Percentiles rank a stretch among this genome's conserved stretches.
Evolutionary conservation across 2,888 invertebrate genomes (phyloP).

Genomic region (Drosophila hawaiiensis): DNA sequence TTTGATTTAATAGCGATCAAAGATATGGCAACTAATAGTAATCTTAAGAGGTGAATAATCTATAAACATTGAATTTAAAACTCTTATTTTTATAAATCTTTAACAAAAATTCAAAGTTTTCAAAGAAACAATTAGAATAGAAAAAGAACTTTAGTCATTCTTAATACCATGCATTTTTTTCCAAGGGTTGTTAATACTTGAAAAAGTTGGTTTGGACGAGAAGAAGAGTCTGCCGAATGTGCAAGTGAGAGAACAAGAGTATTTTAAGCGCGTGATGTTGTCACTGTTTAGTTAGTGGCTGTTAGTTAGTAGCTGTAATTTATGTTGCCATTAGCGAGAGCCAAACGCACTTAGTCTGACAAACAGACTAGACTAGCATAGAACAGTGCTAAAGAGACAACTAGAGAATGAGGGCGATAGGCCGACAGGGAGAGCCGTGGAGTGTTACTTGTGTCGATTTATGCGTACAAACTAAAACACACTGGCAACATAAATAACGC

Average conservation of each 20-base stretch:
- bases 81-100: too few relatives aligned
- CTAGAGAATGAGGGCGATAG: background rate
- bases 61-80: too few relatives aligned
- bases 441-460: slow-evolving; percentile 44
- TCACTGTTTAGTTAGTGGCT: slow-evolving; percentile 64
- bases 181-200: background rate
- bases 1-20: background rate
- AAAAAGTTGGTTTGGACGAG: background rate
- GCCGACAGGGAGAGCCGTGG: background rate
- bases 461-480: slow-evolving; percentile 50
- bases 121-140: background rate
- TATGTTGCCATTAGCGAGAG: slow-evolving; percentile 69
- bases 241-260: slow-evolving; percentile 27
- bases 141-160: background rate
- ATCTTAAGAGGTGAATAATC: background rate
- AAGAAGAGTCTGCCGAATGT: background rate
- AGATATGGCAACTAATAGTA: background rate
- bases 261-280: slow-evolving; percentile 36
- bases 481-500: slow-evolving; percentile 65
- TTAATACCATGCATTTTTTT: background rate
- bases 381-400: background rate
- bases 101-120: background rate
- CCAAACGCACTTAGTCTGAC: slow-evolving; percentile 58
- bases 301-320: slow-evolving; percentile 69
- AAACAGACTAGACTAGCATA: slow-evolving; percentile 16